phyloP scores from a whole-genome alignment of 2,797 vertebrate species.

The Lacerta agilis region DNA sequence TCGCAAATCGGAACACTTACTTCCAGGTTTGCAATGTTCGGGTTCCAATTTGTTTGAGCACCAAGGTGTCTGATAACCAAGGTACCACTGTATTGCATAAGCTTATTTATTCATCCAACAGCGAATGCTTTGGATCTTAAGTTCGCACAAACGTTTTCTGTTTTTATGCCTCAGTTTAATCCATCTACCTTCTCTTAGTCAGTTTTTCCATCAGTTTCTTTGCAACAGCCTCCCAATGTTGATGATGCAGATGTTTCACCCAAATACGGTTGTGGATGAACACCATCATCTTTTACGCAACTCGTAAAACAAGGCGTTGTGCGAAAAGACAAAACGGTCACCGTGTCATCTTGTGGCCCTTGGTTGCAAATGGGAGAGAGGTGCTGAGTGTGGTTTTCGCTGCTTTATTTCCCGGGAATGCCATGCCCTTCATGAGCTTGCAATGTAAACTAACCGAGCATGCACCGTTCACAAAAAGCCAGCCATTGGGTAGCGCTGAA shows the following conservation, averaged over 20 bases:
- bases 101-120: too few species aligned
- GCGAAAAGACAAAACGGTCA: conserved; percentile 25
- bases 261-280: neutral
- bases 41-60: too few species aligned
- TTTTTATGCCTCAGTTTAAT: neutral
- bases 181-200: neutral
- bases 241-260: neutral
- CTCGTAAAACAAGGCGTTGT: neutral
- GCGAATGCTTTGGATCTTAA: neutral
- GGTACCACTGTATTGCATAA: neutral
- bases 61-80: too few species aligned
- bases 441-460: conserved; percentile 74
- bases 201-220: neutral
- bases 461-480: conserved; percentile 72
- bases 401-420: conserved; percentile 57
- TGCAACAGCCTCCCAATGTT: neutral
- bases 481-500: conserved; percentile 72
- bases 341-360: conserved; percentile 47
- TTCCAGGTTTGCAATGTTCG: too few species aligned
- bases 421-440: conserved; percentile 63
- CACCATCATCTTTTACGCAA: neutral
- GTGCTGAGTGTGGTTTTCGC: conserved; percentile 60
- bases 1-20: too few species aligned
- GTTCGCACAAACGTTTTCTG: neutral
- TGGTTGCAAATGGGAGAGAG: conserved; percentile 67